Percentiles rank a stretch among this genome's conserved stretches.
Evolutionary conservation across 2,888 invertebrate genomes (phyloP).

Genomic region (Blastobasis adustella): DNA sequence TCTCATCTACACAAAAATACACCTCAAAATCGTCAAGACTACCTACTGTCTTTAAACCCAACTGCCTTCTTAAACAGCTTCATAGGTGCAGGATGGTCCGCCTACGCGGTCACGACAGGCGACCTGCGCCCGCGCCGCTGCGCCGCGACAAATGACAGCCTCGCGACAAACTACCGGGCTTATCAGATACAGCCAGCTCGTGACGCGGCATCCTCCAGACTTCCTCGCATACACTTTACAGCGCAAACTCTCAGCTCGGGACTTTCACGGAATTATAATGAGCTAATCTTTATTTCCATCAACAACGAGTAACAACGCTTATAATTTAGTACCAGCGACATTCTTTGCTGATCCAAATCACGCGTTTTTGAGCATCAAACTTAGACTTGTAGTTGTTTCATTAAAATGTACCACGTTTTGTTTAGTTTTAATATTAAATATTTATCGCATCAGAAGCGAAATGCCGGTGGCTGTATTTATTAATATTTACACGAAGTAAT

Average conservation of each 20-base stretch:
- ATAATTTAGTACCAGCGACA: not conserved
- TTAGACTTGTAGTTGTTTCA: not conserved
- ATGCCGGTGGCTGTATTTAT: no score
- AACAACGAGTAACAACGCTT: no score
- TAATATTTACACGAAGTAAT: no score
- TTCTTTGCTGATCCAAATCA: not conserved
- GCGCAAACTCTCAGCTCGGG: constrained; percentile 5
- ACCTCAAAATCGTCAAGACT: no score
- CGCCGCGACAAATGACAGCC: constrained; percentile 58
- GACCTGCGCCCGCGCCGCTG: constrained; percentile 24
- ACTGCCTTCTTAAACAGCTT: no score
- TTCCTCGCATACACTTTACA: constrained; percentile 8
- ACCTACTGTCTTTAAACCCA: no score
- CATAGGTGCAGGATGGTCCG: constrained; percentile 26
- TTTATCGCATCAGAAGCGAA: not conserved
- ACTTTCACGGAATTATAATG: constrained; percentile 12
- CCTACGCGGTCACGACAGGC: constrained; percentile 60
- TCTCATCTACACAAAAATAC: no score
- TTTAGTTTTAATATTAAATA: not conserved
- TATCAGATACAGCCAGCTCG: constrained; percentile 66
- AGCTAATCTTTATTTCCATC: constrained; percentile 3
- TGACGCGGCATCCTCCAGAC: constrained; percentile 49
- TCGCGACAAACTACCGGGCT: constrained; percentile 61
- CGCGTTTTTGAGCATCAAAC: not conserved
- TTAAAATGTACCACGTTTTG: no score